phyloP scores from a whole-genome alignment of 2,113 vertebrate genomes.

The Megalops atlanticus region DNA sequence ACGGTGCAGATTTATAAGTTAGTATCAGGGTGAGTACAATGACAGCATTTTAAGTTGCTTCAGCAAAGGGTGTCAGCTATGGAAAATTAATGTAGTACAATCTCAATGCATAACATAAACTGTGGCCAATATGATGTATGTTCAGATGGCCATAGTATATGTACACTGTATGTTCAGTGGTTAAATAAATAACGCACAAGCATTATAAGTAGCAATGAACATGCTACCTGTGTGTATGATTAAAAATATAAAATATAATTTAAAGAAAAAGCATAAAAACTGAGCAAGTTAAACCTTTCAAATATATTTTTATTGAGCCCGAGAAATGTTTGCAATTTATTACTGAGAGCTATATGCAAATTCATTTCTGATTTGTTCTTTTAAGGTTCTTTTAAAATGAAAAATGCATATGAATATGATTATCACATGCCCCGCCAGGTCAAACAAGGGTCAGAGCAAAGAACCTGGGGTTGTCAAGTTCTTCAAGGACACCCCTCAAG shows the following conservation, averaged over 20 bases:
- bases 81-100: too few species aligned
- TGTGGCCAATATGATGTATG: neutral
- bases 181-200: too few species aligned
- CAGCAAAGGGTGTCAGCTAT: too few species aligned
- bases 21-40: too few species aligned
- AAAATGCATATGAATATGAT: neutral
- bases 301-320: too few species aligned
- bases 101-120: too few species aligned
- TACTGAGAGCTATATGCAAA: neutral
- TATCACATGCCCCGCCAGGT: neutral
- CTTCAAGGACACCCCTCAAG: neutral
- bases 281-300: too few species aligned
- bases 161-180: neutral
- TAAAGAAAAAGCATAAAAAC: too few species aligned
- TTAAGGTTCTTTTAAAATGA: neutral
- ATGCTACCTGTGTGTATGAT: neutral
- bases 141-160: neutral
- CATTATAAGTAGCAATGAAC: too few species aligned
- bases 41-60: too few species aligned
- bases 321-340: neutral
- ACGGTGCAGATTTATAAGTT: too few species aligned
- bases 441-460: neutral
- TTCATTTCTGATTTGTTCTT: neutral
- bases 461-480: slow-evolving; percentile 5
- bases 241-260: neutral